phyloP scores from a whole-genome alignment of 2,888 invertebrate species.

The Epinotia ramella region DNA sequence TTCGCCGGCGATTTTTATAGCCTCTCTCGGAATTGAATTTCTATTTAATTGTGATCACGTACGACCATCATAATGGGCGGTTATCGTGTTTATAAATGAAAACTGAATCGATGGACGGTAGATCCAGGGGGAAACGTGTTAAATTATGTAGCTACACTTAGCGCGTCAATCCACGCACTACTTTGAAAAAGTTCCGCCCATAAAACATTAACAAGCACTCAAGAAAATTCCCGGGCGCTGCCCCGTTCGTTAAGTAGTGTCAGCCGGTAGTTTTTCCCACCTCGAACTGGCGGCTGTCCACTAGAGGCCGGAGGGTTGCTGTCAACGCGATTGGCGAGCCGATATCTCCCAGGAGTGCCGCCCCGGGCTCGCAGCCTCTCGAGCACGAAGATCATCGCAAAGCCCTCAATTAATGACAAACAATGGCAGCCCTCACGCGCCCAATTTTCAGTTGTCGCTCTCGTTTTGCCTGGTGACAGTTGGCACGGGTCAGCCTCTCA shows the following conservation, averaged over 20 bases:
- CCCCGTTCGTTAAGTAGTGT: constrained; percentile 83
- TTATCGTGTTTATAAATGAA: constrained; percentile 57
- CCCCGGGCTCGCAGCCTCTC: constrained; percentile 67
- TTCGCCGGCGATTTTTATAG: constrained; percentile 70
- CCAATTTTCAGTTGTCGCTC: constrained; percentile 82
- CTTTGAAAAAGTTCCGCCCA: constrained; percentile 83
- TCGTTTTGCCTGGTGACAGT: constrained; percentile 78
- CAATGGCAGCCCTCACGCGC: constrained; percentile 70
- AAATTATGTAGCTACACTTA: constrained; percentile 84
- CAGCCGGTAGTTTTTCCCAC: constrained; percentile 84
- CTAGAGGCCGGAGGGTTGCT: constrained; percentile 75
- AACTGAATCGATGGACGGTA: constrained; percentile 65
- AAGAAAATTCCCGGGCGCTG: constrained; percentile 81
- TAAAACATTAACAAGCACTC: constrained; percentile 86
- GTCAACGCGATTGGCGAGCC: constrained; percentile 82
- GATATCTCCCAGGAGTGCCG: constrained; percentile 81
- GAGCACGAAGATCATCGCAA: constrained; percentile 79
- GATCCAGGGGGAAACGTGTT: constrained; percentile 75
- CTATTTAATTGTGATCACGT: constrained; percentile 72
- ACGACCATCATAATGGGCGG: constrained; percentile 56
- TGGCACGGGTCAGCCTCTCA: constrained; percentile 73
- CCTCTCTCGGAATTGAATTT: constrained; percentile 74
- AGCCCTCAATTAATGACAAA: constrained; percentile 83
- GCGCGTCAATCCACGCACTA: constrained; percentile 81
- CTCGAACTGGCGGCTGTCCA: constrained; percentile 71